These are phyloP conservation scores for Diogma glabrata DNA, from an alignment of 2,888 invertebrate genomes.

Conservation along the genomic window DNA sequence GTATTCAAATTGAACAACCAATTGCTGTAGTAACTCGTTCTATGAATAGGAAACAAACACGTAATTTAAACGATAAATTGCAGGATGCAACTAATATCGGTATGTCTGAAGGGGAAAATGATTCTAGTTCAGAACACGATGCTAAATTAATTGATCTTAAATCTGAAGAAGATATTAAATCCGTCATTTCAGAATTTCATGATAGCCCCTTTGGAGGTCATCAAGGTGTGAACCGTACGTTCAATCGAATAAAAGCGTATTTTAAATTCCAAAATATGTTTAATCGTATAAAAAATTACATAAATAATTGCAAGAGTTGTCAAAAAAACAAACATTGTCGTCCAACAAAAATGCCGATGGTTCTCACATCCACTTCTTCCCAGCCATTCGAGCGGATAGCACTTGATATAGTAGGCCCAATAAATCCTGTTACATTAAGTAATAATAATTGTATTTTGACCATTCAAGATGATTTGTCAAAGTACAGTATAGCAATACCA, in stretches of 20 bases:
- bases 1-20: too few relatives aligned
- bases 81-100: too few relatives aligned
- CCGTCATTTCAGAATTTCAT: neutral
- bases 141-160: too few relatives aligned
- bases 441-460: neutral
- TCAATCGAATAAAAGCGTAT: neutral
- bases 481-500: neutral
- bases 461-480: neutral
- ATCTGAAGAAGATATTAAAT: neutral
- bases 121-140: too few relatives aligned
- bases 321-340: neutral
- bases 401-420: neutral
- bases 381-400: neutral
- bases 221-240: neutral
- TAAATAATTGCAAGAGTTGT: neutral
- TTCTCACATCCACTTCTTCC: neutral
- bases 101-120: too few relatives aligned
- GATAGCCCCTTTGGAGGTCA: neutral
- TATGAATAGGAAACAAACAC: too few relatives aligned
- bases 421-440: neutral
- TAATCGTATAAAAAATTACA: neutral
- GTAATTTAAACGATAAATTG: too few relatives aligned
- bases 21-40: neutral
- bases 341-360: constrained; percentile 1
- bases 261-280: neutral